Evolutionary conservation across 2,888 invertebrate genomes (phyloP), one percentile per base, ranked within the genome.

Genomic region (Nemoura dubitans): DNA sequence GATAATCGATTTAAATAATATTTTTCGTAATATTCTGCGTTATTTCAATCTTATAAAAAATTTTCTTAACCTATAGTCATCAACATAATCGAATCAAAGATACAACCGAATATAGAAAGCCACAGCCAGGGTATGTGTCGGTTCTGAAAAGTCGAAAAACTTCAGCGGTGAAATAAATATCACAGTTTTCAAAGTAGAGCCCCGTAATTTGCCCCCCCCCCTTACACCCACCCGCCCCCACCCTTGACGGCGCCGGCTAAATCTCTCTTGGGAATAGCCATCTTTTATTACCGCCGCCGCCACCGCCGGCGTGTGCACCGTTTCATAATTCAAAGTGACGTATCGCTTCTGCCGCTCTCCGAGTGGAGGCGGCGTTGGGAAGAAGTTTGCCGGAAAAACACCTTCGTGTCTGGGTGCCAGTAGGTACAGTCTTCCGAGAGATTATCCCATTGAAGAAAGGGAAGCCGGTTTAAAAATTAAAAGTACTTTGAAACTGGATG

Each of bases 261-360:
- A 59, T 21, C 59, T 59, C 59, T 59, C 59, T 59, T 1, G 59
- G 59, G 59, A 59, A 59, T 59, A 3, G 59, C 59, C 59, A 59
- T 59, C 59, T 59, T 59, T 59, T 59, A 59, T 21, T 59, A 59
- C 59, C 59, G 21, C 3, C 36, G 36, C 36, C 36, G 10, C 59
- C 59, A 21, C 59, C 59, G 21, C 59, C 59, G 14, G 1, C 59
- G 10, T 21, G 16, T 21, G 59, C 59, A 21, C 59, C 59, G 59
- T 59, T 59, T 59, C 59, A 59, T 59, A 59, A 59, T 59, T 59
- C 59, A 59, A 59, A 21, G 59, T 59, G 59, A 59, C 59, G 59
- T 59, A 59, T 59, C 59, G 59, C 59, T 59, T 59, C 59, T 59
- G 59, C 59, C 21, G 59, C 59, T 59, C 10, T 36, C 36, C 5